Evolutionary conservation across 2,888 invertebrate species (phyloP), one percentile per base, ranked within the genome.

Genomic region (Halocaridina rubra): DNA sequence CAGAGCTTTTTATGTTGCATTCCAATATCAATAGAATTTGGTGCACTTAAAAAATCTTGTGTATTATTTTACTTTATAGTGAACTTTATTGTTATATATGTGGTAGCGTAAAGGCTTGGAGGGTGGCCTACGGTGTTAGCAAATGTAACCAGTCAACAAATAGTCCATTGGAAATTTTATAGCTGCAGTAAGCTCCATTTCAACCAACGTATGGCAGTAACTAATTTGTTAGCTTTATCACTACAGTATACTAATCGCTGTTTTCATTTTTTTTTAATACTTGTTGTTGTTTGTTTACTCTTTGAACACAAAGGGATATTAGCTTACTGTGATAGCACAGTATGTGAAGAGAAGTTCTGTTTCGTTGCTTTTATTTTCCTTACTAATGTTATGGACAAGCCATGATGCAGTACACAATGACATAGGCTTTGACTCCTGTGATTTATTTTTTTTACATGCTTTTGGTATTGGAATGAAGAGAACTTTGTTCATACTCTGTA

Each of bases 291-390:
- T 53, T 53, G 53, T 19, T 53, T 16, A 16, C 19, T 19, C 53
- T 53, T 53, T 53, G 16, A 19, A 19, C 19, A 53, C 27, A 30
- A 16, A 57, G 59, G 80, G 80, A 46, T 69, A 59, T 72, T 80
- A 72, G 53, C 30, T 30, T 80, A 80, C 80, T 80, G 80, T 80
- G 72, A 80, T 72, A 80, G n/a, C 59, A 80, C 80, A 80, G 80
- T 80, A 80, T 80, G 72, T 80, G 71, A 72, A 72, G 61, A 71
- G 72, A 33, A 33, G 27, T 79, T n/a, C n/a, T n/a, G n/a, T 27
- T 78, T 32, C 24, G 57, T 80, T 72, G 72, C 61, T 80, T 80
- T 80, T 80, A 80, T 80, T 72, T 72, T 53, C 71, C n/a, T 46
- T 72, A 61, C 69, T 69, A 69, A 69, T 30, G 30, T 57, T 57